Base-by-base conservation (phyloP, 2,888 invertebrate species). In the Thymelicus lineola region DNA sequence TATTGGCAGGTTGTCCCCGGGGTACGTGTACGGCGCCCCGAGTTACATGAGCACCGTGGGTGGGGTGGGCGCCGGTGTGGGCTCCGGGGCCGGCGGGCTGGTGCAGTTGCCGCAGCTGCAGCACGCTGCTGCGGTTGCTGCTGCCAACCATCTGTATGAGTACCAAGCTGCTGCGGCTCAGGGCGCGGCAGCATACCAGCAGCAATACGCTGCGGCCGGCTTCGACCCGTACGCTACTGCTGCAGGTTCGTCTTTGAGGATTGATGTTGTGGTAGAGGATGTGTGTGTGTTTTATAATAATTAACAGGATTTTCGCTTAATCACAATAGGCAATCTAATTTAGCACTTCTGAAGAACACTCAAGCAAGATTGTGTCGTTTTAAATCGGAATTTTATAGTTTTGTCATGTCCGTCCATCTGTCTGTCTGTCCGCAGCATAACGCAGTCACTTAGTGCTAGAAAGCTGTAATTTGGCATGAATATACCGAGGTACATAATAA, bases 111-210 rank as follows among this genome's bases (percentile, higher is more conserved):
- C 95, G 38, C 96, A 96, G 81, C 87, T 96, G 80, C 95, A 95
- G 79, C 96, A 96, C 82, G 96, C 96, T 0, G 96, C 97, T 9
- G 97, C 97, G 0, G 95, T 97, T 68, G 97, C 97, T 12, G 97
- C 97, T 0, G 97, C 97, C n/a, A 96, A 96, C 80, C 96, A 97
- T 82, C 95, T 97, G 83, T 97, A 97, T 84, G 97, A 97, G 91
- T 97, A 97, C 88, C 97, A 97, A 82, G 96, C 96, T 14, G 96
- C 96, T 0, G 96, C 96, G 5, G 96, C 96, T 3, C 96, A 97
- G 55, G 95, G 95, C 7, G 95, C 95, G 10, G 95, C 95, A 86
- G 95, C 96, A 1, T 96, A 96, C 82, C 96, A 96, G 66, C 96
- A 96, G 74, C 96, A 96, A 78, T 96, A 96, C 79, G 95, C 96